phyloP scores from a whole-genome alignment of 2,888 invertebrate genomes.

The Acanthosepion pharaonis region DNA sequence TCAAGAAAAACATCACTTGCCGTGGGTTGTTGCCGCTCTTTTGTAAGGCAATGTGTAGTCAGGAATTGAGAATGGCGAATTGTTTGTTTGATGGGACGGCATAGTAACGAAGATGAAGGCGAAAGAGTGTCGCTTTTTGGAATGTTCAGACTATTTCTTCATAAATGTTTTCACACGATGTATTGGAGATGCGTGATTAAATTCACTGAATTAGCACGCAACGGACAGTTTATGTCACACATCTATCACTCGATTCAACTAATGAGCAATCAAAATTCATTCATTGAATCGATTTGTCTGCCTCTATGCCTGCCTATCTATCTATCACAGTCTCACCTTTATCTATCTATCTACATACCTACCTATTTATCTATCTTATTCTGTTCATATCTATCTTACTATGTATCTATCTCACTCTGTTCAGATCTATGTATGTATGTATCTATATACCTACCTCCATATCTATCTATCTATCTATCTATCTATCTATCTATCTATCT shows the following conservation, averaged over 20 bases:
- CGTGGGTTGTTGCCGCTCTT: conserved; percentile 4
- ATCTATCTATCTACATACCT: no score
- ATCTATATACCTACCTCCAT: no score
- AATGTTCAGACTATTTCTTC: background rate
- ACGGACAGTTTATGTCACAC: background rate
- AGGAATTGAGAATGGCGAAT: background rate
- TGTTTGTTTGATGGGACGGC: background rate
- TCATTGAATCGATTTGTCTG: background rate
- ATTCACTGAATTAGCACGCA: background rate
- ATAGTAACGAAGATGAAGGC: background rate
- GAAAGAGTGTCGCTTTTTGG: background rate
- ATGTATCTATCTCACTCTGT: background rate
- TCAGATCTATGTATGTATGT: background rate
- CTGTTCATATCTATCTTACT: background rate
- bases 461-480: background rate
- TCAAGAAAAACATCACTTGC: conserved; percentile 2
- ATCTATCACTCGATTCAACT: background rate
- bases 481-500: background rate
- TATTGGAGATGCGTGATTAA: background rate
- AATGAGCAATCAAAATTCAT: background rate
- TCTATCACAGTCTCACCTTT: background rate
- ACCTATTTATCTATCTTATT: background rate
- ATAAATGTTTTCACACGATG: background rate
- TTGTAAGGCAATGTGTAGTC: background rate
- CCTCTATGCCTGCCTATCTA: background rate